Evolutionary conservation across 2,797 vertebrate species (phyloP).

Genomic region (Momotus momota): DNA sequence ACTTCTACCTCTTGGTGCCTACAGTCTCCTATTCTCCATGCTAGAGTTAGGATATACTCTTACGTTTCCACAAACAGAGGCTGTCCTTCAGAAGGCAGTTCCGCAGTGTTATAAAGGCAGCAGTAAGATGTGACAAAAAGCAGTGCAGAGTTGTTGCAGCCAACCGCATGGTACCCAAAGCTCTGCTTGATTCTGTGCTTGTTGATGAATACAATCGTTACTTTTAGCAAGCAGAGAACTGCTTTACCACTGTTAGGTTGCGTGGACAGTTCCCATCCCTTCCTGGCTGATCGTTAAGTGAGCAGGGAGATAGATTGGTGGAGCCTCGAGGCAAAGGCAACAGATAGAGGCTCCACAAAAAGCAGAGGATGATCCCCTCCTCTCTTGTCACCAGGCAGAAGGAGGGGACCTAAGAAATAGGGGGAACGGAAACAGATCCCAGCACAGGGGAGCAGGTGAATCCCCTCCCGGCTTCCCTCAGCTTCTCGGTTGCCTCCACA

Average conservation of each 20-base stretch:
- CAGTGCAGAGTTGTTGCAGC: neutral
- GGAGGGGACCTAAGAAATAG: too few relatives aligned
- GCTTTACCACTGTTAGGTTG: neutral
- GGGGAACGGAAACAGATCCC: too few relatives aligned
- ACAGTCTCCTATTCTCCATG: neutral
- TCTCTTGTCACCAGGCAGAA: too few relatives aligned
- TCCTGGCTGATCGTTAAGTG: neutral
- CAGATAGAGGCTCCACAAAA: too few relatives aligned
- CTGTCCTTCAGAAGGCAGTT: neutral
- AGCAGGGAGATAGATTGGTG: neutral
- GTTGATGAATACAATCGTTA: neutral
- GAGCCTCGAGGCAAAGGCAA: too few relatives aligned
- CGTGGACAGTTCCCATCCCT: neutral
- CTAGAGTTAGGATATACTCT: neutral
- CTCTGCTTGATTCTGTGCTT: neutral
- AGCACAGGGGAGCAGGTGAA: too few relatives aligned
- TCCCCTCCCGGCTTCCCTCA: too few relatives aligned
- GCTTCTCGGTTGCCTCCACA: too few relatives aligned
- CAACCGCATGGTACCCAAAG: neutral
- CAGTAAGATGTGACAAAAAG: neutral
- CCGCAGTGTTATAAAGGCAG: neutral
- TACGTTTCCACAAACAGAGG: neutral
- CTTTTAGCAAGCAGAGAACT: neutral
- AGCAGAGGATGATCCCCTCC: too few relatives aligned
- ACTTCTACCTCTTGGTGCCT: fast-evolving